A percentile compares a stretch with the other conserved stretches of the same genome.
Evolutionary conservation across 2,797 vertebrate species (phyloP).

Genomic region (Poecilia wingei): DNA sequence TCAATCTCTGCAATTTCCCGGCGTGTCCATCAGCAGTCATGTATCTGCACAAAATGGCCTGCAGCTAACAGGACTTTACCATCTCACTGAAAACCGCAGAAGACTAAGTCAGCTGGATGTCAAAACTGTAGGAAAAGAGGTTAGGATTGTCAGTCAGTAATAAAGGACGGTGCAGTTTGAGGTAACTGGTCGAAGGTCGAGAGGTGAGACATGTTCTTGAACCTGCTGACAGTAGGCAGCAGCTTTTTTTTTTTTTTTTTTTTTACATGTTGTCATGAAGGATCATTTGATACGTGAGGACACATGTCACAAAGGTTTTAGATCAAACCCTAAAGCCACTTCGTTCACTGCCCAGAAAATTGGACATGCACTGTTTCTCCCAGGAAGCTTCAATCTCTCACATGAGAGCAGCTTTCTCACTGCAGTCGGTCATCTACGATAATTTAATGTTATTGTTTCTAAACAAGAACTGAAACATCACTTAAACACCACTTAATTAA

Average conservation of each 20-base stretch:
- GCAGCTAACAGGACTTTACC: not conserved
- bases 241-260: not conserved
- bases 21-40: slow-evolving; percentile 44
- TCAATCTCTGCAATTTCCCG: slow-evolving; percentile 50
- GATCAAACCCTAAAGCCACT: slow-evolving; percentile 18
- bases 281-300: slow-evolving; percentile 23
- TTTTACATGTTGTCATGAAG: slow-evolving; percentile 11
- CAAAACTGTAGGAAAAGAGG: not conserved
- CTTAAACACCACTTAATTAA: not conserved
- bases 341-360: not conserved
- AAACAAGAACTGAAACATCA: slow-evolving; percentile 26
- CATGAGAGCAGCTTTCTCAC: not conserved
- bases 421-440: slow-evolving; percentile 4
- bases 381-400: slow-evolving; percentile 1
- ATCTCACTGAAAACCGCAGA: not conserved
- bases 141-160: not conserved
- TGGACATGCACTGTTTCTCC: slow-evolving; percentile 2
- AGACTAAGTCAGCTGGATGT: not conserved
- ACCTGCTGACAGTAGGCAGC: slow-evolving; percentile 20
- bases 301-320: slow-evolving; percentile 32
- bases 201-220: slow-evolving; percentile 10
- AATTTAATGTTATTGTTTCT: slow-evolving; percentile 23
- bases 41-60: slow-evolving; percentile 30
- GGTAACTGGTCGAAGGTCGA: slow-evolving; percentile 12
- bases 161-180: not conserved